phyloP scores from a whole-genome alignment of 2,888 invertebrate genomes.

The Magallana nippona region DNA sequence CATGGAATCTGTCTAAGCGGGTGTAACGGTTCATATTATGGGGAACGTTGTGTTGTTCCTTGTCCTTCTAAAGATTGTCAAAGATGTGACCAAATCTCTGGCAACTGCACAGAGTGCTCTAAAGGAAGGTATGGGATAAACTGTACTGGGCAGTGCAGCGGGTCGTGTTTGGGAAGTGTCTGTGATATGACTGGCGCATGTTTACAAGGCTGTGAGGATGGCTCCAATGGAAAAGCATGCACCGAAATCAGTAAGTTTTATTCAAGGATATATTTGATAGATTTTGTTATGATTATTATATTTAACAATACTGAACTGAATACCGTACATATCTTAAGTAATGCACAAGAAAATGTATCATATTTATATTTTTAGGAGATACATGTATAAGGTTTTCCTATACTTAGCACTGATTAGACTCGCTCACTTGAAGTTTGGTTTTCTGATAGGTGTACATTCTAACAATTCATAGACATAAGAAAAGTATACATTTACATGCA shows the following conservation, averaged over 20 bases:
- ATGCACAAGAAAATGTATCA: too few species aligned
- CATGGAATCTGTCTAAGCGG: background rate
- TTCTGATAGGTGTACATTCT: too few species aligned
- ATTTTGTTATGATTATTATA: too few species aligned
- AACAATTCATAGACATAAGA: too few species aligned
- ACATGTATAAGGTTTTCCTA: too few species aligned
- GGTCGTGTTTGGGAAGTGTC: background rate
- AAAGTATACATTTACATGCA: too few species aligned
- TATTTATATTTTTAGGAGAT: too few species aligned
- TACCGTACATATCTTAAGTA: too few species aligned
- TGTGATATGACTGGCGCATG: background rate
- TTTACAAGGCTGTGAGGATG: background rate
- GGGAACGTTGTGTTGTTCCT: background rate
- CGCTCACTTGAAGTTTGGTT: too few species aligned
- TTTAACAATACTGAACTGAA: too few species aligned
- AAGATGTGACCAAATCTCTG: slow-evolving; percentile 9
- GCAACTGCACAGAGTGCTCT: background rate
- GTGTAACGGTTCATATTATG: slow-evolving; percentile 2
- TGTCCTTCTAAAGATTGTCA: background rate
- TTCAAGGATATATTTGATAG: background rate
- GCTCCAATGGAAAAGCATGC: background rate
- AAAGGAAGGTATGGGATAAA: background rate
- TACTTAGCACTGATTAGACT: too few species aligned
- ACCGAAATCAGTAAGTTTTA: background rate
- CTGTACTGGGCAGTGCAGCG: background rate